Evolutionary conservation across 2,888 invertebrate genomes (phyloP), one percentile per base, ranked within the genome.

Genomic region (Sinotaia quadrata): DNA sequence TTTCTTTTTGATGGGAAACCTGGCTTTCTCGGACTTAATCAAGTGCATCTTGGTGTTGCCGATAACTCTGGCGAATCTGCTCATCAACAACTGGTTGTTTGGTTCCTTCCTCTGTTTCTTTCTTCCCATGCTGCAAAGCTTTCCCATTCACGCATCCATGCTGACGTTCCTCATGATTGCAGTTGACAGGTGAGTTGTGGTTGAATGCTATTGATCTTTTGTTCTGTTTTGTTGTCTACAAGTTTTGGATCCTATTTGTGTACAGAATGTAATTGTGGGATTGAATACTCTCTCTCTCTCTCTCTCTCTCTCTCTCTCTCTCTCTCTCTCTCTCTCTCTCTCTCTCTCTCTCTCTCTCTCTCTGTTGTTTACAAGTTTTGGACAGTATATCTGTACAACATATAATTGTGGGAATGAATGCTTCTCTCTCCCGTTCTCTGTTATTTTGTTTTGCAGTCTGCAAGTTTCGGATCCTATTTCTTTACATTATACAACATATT

Each of bases 31-130:
- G 77, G 92, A 93, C 84, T 87, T 93, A 47, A 88, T 93, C 49
- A 93, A 93, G 87, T 92, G 92, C 81, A 87, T 91, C 24, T 84
- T 92, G 68, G 92, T 93, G n/a, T 82, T 93, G 78, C 93, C 93
- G 18, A 90, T 93, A 8, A 91, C 93, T 0, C 84, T 93, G 74
- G 91, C 92, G 78, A 92, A 93, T 60, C 89, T 93, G 79, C 88
- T 93, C 47, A 89, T 93, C 69, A 91, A 92, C 82, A 93, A 93
- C 91, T 93, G 93, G 93, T 90, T 93, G 71, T 91, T 93, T 78
- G 93, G 93, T 8, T 91, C 92, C 78, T 91, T 93, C 76, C 85
- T 93, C 72, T 93, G 93, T 87, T 92, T 91, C 83, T 92, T 93
- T 82, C 84, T 93, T 75, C 93, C 93, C 0, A 93, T 93, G 91